Base-by-base conservation (phyloP, 2,888 invertebrate species). In the Troides aeacus region DNA sequence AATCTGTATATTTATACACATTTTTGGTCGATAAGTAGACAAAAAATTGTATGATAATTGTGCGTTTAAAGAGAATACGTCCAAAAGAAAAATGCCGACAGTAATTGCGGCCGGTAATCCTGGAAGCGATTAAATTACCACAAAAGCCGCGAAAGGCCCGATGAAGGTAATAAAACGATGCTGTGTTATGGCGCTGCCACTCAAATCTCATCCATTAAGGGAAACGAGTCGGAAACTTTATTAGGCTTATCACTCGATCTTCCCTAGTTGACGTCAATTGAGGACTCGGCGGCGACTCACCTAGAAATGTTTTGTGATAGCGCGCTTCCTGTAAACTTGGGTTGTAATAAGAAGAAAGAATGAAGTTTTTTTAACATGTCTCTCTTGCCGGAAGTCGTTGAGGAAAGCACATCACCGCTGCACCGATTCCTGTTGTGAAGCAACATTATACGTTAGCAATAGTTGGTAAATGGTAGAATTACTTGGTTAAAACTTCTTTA, bases 111-210 rank as follows among this genome's bases (percentile, higher is more conserved):
- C 53, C 42, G 56, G 53, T 30, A 67, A 80, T 82, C 80, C 78
- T 74, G 81, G 79, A 82, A 84, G 76, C 84, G 82, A 87, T 90
- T 86, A 88, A 87, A 88, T 90, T 86, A 86, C 85, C 85, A 82
- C 84, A 85, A 84, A 87, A 81, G 77, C 79, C 80, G 80, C 77
- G 82, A 81, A 81, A 72, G 79, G 76, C 73, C 79, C 80, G 82
- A 86, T 84, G 79, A 78, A 80, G 74, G 81, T 80, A 76, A 81
- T 87, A 86, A 88, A 85, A 77, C 74, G 76, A 79, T 79, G 80
- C 78, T 76, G 76, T 77, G 80, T 79, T 82, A 84, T 80, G 82
- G 79, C 80, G 75, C 69, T 64, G 66, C 79, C 84, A 87, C 87
- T 87, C 85, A 85, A 87, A 87, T 85, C 82, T 81, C 75, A 68